A percentile compares a stretch with the other conserved stretches of the same genome.
Conservation (phyloP, 64 coral and sea anemone species). For the Montipora capricornis region DNA sequence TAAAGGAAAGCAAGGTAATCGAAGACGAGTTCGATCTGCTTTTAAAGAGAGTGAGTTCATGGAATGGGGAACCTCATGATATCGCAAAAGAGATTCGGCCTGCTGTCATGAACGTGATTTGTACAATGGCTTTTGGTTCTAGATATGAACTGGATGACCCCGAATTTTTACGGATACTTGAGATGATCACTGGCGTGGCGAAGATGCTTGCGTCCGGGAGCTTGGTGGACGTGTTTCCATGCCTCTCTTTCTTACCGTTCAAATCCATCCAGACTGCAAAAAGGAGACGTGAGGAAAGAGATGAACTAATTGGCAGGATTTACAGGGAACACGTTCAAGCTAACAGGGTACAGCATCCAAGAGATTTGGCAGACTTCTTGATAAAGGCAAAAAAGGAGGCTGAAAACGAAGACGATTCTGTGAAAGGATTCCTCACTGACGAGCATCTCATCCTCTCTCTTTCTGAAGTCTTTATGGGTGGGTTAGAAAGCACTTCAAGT, state of each 20-base stretch:
- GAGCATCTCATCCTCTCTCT: conserved; percentile 61
- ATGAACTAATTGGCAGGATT: conserved; percentile 30
- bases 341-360: conserved; percentile 5
- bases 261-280: conserved; percentile 16
- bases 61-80: no score
- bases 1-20: conserved; percentile 20
- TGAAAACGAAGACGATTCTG: conserved; percentile 35
- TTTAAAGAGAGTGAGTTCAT: no score
- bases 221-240: conserved; percentile 15
- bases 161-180: conserved; percentile 48
- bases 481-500: conserved; percentile 51
- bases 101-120: no score
- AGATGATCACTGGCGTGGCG: conserved; percentile 27
- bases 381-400: conserved; percentile 56
- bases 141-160: conserved; percentile 10
- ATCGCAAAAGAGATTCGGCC: no score
- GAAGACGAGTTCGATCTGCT: conserved; percentile 3
- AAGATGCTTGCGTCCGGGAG: conserved; percentile 21
- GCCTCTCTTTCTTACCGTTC: conserved; percentile 12
- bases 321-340: conserved; percentile 53
- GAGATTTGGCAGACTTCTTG: conserved; percentile 68
- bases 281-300: neutral
- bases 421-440: conserved; percentile 40
- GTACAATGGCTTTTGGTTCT: no score
- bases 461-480: conserved; percentile 45